A percentile compares a stretch with the other conserved stretches of the same genome.
Evolutionary conservation across 2,888 invertebrate genomes (phyloP).

Genomic region (Xanthorhoe designata): DNA sequence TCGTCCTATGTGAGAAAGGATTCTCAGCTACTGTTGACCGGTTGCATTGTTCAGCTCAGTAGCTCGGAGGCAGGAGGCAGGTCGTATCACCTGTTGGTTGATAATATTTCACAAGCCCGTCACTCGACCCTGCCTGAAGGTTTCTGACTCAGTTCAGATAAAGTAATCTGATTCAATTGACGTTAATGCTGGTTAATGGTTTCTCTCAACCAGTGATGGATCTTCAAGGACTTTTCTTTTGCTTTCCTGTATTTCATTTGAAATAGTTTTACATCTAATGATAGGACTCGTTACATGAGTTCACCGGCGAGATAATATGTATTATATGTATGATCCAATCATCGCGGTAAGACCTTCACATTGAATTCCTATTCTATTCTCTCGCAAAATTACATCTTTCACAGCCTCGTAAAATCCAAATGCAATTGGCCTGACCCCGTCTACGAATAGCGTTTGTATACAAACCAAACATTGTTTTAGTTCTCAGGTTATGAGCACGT

Average conservation of each 20-base stretch:
- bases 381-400: constrained; percentile 34
- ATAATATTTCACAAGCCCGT: constrained; percentile 24
- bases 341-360: constrained; percentile 19
- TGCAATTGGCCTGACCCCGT: constrained; percentile 40
- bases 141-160: constrained; percentile 28
- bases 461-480: constrained; percentile 75
- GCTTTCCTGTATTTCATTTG: constrained; percentile 7
- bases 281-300: neutral
- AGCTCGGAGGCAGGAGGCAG: constrained; percentile 61
- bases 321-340: constrained; percentile 13
- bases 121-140: constrained; percentile 16
- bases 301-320: neutral
- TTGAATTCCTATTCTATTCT: constrained; percentile 29
- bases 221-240: constrained; percentile 28
- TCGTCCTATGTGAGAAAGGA: constrained; percentile 60
- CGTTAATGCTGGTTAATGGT: constrained; percentile 37
- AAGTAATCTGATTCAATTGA: constrained; percentile 41
- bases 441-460: constrained; percentile 61
- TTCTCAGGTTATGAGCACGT: constrained; percentile 70
- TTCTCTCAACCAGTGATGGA: constrained; percentile 16
- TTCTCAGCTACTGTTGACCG: constrained; percentile 57
- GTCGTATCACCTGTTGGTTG: constrained; percentile 55
- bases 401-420: constrained; percentile 35
- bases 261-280: constrained; percentile 9
- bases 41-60: constrained; percentile 61